Conservation (phyloP, 1,140 invertebrate species). For the Lerema accius region DNA sequence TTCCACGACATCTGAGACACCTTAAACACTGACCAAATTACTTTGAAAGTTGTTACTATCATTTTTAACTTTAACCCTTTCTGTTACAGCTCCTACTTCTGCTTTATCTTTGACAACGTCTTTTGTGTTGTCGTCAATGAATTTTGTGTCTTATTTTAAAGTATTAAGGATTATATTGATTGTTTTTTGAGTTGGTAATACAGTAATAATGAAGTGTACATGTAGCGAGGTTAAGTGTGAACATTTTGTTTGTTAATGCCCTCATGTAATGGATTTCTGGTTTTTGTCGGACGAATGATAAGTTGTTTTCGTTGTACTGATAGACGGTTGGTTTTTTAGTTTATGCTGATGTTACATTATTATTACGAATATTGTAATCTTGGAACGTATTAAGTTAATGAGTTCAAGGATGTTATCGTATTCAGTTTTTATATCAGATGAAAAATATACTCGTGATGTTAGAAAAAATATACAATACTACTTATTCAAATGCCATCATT, state of each 20-base stretch:
- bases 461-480: too few relatives aligned
- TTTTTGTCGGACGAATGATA: constrained; percentile 62
- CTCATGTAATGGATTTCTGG: constrained; percentile 63
- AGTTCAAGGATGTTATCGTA: neutral
- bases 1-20: constrained; percentile 76
- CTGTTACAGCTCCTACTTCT: constrained; percentile 15
- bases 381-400: neutral
- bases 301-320: constrained; percentile 61
- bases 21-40: constrained; percentile 45
- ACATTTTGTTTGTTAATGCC: constrained; percentile 80
- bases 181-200: constrained; percentile 35
- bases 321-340: constrained; percentile 52
- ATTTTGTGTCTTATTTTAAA: constrained; percentile 37
- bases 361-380: constrained; percentile 20
- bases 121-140: neutral
- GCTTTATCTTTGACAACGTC: constrained; percentile 1
- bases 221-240: constrained; percentile 79
- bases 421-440: neutral
- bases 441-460: neutral
- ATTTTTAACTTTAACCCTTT: constrained; percentile 28
- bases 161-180: constrained; percentile 23
- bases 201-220: constrained; percentile 72
- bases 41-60: neutral
- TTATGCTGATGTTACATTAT: constrained; percentile 30
- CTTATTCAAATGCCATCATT: too few relatives aligned